phyloP scores from a whole-genome alignment of 2,113 vertebrate species.

The Nannospalax galili region DNA sequence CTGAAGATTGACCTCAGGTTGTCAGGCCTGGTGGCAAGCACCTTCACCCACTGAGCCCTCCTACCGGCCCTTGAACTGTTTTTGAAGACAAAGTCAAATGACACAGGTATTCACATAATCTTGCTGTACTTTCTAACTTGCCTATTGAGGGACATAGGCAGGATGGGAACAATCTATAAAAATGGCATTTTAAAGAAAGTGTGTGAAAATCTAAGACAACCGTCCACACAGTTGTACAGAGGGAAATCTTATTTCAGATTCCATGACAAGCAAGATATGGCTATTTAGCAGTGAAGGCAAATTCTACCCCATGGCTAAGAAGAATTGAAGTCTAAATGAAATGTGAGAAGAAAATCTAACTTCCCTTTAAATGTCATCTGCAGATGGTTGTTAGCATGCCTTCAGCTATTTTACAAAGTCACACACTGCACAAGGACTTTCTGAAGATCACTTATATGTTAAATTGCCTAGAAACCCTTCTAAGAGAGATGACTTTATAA shows the following conservation, averaged over 20 bases:
- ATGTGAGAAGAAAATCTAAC: constrained; percentile 61
- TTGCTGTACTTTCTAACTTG: constrained; percentile 27
- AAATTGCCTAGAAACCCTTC: constrained; percentile 42
- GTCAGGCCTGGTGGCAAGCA: no score
- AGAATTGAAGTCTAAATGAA: constrained; percentile 50
- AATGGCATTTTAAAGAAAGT: constrained; percentile 56
- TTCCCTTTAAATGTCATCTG: constrained; percentile 54
- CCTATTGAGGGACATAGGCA: neutral
- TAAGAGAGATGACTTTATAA: neutral
- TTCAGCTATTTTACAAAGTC: constrained; percentile 52
- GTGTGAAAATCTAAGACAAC: constrained; percentile 38
- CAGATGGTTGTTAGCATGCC: constrained; percentile 27
- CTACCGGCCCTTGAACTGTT: neutral
- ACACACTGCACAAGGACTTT: neutral
- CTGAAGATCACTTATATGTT: neutral
- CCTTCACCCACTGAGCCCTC: neutral
- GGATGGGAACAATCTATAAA: constrained; percentile 40
- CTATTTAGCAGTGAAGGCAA: constrained; percentile 65
- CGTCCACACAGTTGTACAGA: neutral
- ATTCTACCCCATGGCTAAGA: constrained; percentile 58
- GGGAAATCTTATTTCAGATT: constrained; percentile 60
- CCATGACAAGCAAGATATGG: constrained; percentile 56
- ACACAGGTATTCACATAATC: neutral
- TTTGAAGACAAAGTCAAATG: constrained; percentile 61
- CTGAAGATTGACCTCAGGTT: neutral